phyloP scores from a whole-genome alignment of 2,888 invertebrate species.

The Crossocerus cetratus region DNA sequence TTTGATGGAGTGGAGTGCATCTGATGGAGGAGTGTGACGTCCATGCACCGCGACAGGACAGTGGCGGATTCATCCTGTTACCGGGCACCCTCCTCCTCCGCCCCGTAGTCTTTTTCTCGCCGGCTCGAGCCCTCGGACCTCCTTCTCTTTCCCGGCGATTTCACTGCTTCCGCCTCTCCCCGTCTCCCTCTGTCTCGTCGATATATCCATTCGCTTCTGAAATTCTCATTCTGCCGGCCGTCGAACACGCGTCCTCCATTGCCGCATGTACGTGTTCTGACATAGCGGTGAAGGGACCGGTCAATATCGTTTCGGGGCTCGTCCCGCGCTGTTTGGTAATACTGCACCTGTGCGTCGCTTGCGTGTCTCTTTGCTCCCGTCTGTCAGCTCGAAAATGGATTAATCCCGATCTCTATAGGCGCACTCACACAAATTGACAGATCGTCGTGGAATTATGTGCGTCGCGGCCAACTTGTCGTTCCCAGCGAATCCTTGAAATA shows the following conservation, averaged over 20 bases:
- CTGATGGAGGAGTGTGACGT: constrained; percentile 20
- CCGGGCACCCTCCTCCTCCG: neutral
- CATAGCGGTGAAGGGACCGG: constrained; percentile 30
- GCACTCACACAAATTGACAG: constrained; percentile 8
- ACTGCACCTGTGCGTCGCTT: constrained; percentile 26
- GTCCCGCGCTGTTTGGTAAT: constrained; percentile 36
- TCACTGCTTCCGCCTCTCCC: neutral
- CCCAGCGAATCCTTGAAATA: neutral
- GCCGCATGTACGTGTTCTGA: constrained; percentile 17
- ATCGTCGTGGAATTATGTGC: constrained; percentile 4
- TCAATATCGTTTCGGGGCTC: constrained; percentile 42
- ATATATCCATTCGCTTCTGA: constrained; percentile 22
- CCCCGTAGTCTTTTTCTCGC: neutral
- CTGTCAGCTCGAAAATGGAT: constrained; percentile 41
- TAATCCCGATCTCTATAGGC: constrained; percentile 23
- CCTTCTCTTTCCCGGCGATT: neutral
- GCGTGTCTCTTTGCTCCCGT: constrained; percentile 19
- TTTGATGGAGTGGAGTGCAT: constrained; percentile 34
- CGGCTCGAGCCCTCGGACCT: neutral
- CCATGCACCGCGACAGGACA: constrained; percentile 11
- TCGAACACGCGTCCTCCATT: constrained; percentile 12
- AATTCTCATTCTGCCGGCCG: constrained; percentile 31
- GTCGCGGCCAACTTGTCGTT: constrained; percentile 14
- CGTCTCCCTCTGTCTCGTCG: neutral
- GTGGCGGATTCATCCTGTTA: constrained; percentile 26